A percentile compares a stretch with the other conserved stretches of the same genome.
phyloP scores from a whole-genome alignment of 2,113 vertebrate genomes.

The Varanus salvator region DNA sequence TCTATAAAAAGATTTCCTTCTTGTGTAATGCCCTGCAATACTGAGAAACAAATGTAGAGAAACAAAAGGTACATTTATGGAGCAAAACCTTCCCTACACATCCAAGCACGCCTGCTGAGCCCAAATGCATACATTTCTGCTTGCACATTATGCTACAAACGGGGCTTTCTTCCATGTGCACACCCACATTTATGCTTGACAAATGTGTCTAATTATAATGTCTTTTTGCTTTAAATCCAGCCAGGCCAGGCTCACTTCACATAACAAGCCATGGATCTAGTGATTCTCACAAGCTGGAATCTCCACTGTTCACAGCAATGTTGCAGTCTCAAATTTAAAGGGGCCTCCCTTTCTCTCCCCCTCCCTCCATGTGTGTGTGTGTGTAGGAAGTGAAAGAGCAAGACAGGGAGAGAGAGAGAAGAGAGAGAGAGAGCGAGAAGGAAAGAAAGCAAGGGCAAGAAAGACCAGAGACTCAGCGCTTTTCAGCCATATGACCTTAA shows the following conservation, averaged over 20 bases:
- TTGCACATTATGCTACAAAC: neutral
- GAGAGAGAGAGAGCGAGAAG: no score
- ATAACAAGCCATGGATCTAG: neutral
- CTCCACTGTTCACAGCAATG: neutral
- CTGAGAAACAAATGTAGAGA: slow-evolving; percentile 48
- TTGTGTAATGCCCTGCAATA: slow-evolving; percentile 60
- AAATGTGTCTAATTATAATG: neutral
- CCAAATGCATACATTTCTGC: slow-evolving; percentile 25
- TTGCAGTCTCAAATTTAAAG: neutral
- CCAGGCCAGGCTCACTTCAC: neutral
- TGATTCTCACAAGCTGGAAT: neutral
- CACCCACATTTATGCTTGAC: neutral
- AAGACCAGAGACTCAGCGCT: no score
- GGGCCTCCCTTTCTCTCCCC: neutral
- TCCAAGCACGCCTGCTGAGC: slow-evolving; percentile 14
- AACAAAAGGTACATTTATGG: slow-evolving; percentile 49
- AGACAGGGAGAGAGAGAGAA: no score
- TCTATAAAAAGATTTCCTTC: slow-evolving; percentile 68
- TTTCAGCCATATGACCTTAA: no score
- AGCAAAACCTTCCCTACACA: slow-evolving; percentile 28
- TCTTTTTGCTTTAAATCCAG: neutral
- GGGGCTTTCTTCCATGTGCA: neutral
- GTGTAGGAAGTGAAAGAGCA: no score
- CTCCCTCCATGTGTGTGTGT: no score
- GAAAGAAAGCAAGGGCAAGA: no score